These are phyloP conservation scores for Forbesichthys agassizii DNA, from an alignment of 2,113 vertebrate genomes.

Conservation along the genomic window DNA sequence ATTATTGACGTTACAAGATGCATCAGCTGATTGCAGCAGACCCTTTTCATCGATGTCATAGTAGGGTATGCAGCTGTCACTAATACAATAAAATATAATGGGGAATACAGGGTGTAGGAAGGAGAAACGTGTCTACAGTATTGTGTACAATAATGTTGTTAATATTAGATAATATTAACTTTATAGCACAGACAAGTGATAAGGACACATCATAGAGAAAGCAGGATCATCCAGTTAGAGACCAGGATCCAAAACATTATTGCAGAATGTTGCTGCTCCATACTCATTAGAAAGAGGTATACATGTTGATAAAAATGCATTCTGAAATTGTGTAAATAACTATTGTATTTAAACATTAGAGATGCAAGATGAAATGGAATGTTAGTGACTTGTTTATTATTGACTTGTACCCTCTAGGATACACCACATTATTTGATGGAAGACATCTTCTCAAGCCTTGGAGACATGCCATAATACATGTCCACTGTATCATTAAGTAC, in stretches of 20 bases:
- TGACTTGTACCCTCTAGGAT: constrained; percentile 42
- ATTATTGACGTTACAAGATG: too few species aligned
- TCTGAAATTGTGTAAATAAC: background rate
- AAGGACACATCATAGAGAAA: background rate
- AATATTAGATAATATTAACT: too few species aligned
- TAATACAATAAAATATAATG: too few species aligned
- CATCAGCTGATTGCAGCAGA: too few species aligned
- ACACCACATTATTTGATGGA: constrained; percentile 46
- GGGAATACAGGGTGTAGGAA: too few species aligned
- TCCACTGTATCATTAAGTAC: constrained; percentile 54
- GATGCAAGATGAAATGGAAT: background rate
- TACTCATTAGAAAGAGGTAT: background rate
- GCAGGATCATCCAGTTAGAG: too few species aligned
- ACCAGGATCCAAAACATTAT: too few species aligned
- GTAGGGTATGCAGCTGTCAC: too few species aligned
- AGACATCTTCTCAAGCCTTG: too few species aligned
- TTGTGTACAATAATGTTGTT: too few species aligned
- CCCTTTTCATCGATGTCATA: too few species aligned
- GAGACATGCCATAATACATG: constrained; percentile 61
- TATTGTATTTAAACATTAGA: background rate
- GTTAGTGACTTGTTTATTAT: background rate
- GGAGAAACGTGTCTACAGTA: too few species aligned
- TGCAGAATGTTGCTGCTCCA: background rate
- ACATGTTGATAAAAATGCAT: background rate
- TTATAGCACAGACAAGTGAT: background rate